phyloP scores from a whole-genome alignment of 2,888 invertebrate species.

The Periphyllus acericola region DNA sequence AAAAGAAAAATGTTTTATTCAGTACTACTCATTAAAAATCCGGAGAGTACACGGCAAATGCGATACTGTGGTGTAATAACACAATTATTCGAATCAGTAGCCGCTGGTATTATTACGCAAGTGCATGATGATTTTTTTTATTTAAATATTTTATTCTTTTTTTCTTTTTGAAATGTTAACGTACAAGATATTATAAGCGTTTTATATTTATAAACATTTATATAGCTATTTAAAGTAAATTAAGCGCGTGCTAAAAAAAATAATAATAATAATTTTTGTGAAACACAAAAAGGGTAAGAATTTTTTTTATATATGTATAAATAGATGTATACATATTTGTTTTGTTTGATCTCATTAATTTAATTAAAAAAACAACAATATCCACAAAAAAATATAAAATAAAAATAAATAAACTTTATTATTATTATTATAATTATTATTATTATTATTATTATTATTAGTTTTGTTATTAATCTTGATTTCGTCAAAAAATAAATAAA shows the following conservation, averaged over 20 bases:
- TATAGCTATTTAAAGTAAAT: conserved; percentile 42
- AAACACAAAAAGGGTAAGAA: conserved; percentile 58
- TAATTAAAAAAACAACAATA: conserved; percentile 37
- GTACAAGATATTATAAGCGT: conserved; percentile 33
- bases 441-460: neutral
- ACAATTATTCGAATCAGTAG: conserved; percentile 31
- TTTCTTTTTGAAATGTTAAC: conserved; percentile 18
- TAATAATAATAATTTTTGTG: conserved; percentile 52
- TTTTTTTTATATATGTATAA: conserved; percentile 34
- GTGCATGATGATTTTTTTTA: neutral
- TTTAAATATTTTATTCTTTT: neutral
- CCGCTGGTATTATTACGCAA: neutral
- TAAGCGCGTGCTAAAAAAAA: conserved; percentile 26
- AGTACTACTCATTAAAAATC: conserved; percentile 1
- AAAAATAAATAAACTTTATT: neutral
- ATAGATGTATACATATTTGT: conserved; percentile 37
- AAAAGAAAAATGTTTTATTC: conserved; percentile 33
- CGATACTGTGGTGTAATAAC: conserved; percentile 11
- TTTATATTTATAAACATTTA: conserved; percentile 47
- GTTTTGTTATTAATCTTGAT: conserved; percentile 26
- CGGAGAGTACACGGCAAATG: neutral
- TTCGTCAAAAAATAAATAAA: conserved; percentile 21
- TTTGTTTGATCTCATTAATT: conserved; percentile 59
- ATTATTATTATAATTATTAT: conserved; percentile 9
- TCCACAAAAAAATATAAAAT: neutral